Evolutionary conservation across 1,140 invertebrate genomes (phyloP), one percentile per base, ranked within the genome.

Genomic region (Colletes gigas): DNA sequence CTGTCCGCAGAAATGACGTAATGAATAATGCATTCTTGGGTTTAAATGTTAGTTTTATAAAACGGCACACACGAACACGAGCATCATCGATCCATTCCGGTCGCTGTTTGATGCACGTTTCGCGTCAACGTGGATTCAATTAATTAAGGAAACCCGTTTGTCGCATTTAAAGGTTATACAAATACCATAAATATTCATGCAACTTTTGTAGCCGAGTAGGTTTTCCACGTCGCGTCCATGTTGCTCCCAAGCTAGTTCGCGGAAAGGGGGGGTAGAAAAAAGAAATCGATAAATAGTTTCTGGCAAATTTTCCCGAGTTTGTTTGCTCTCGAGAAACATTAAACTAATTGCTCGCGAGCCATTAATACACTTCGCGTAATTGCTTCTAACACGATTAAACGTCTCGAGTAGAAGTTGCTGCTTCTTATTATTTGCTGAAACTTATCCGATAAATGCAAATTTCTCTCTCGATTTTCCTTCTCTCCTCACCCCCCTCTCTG

Each of bases 1-100:
- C 83, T 81, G 70, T 67, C 81, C 17, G 65, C 73, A 55, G 66
- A 71, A 85, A 80, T 80, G 78, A 80, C 71, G 78, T 68, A 80
- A 80, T 80, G 69, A 85, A 82, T 84, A 85, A 71, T 79, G 62
- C 67, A 82, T 82, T 70, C 65, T 41, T 47, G 39, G 67, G 57
- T 47, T 65, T 57, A 78, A 82, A 71, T 69, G 79, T 77, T 85
- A 72, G 62, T 81, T 84, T 78, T 71, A 65, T 75, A 52, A 78
- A 80, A 74, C 63, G 30, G 63, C 30, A 19, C 60, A 62, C 62
- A 62, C 63, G 75, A 50, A n/a, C 67, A 14, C 3, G 67, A 55
- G 41, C 74, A 41, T 30, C 30, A 66, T 59, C 73, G 63, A 77
- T 74, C 63, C 50, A n/a, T 12, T 12, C 19, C 14, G n/a, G 54